phyloP scores from a whole-genome alignment of 1,140 invertebrate species.

The Agraylea sexmaculata region DNA sequence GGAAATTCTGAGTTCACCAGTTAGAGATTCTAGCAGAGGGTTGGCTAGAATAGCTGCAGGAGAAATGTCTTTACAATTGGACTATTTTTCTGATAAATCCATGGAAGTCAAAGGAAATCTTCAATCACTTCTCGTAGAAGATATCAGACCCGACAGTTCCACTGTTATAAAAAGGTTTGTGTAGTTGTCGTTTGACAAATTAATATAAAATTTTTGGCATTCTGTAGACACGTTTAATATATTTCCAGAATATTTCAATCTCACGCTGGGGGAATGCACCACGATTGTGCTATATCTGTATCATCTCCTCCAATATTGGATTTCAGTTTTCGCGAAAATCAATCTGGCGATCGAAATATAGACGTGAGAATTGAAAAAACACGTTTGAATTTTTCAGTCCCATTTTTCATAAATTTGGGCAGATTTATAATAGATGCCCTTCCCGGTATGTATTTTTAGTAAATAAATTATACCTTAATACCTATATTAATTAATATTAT shows the following conservation, averaged over 20 bases:
- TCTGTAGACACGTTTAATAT: slow-evolving; percentile 6
- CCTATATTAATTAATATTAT: slow-evolving; percentile 2
- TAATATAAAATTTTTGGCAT: neutral
- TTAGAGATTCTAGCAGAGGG: slow-evolving; percentile 58
- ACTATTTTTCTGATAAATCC: slow-evolving; percentile 58
- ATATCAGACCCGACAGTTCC: slow-evolving; percentile 54
- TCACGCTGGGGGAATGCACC: slow-evolving; percentile 44
- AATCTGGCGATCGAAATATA: slow-evolving; percentile 48
- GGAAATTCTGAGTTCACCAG: slow-evolving; percentile 62
- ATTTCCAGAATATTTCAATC: slow-evolving; percentile 55
- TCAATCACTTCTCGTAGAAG: slow-evolving; percentile 56
- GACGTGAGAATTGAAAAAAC: slow-evolving; percentile 62
- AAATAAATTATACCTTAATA: slow-evolving; percentile 1
- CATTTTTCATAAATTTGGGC: slow-evolving; percentile 55
- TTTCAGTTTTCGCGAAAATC: slow-evolving; percentile 49
- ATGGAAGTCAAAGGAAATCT: slow-evolving; percentile 59
- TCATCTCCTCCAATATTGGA: slow-evolving; percentile 56
- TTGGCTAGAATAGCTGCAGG: slow-evolving; percentile 58
- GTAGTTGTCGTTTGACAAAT: no score
- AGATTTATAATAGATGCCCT: slow-evolving; percentile 56
- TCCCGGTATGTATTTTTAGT: slow-evolving; percentile 34
- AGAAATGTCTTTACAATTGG: slow-evolving; percentile 51
- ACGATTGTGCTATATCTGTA: slow-evolving; percentile 47
- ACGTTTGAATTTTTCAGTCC: slow-evolving; percentile 58
- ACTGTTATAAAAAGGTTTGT: slow-evolving; percentile 52